Percentiles rank a stretch among this genome's conserved stretches.
Evolutionary conservation across 2,888 invertebrate genomes (phyloP).

Genomic region (Hymenopus coronatus): DNA sequence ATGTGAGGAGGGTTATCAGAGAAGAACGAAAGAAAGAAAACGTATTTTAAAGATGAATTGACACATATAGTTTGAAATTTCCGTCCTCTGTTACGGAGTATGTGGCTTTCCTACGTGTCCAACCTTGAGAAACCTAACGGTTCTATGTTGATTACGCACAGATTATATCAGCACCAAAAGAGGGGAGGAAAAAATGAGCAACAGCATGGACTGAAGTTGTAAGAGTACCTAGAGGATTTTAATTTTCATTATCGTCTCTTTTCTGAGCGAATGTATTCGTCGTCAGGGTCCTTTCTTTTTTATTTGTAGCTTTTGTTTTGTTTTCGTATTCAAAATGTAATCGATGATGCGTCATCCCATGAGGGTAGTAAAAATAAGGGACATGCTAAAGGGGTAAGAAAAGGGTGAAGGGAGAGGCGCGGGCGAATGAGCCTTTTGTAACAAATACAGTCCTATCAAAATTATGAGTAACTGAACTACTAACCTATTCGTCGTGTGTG

Average conservation of each 20-base stretch:
- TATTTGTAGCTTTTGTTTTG: slow-evolving; percentile 3
- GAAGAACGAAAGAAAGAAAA: too few species aligned
- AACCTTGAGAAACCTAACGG: too few species aligned
- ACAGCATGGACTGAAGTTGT: background rate
- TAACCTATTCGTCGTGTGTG: background rate
- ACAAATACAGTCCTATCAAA: background rate
- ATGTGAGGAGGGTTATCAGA: too few species aligned
- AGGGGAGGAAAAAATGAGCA: background rate
- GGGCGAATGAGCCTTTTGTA: background rate
- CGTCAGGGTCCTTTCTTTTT: background rate
- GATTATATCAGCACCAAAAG: background rate
- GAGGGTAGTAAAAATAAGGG: slow-evolving; percentile 30
- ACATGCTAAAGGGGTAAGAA: slow-evolving; percentile 18
- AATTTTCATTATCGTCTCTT: slow-evolving; percentile 32
- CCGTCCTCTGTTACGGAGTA: too few species aligned
- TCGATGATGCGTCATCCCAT: slow-evolving; percentile 33
- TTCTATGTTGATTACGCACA: background rate
- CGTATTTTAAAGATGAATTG: too few species aligned
- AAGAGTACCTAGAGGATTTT: slow-evolving; percentile 25
- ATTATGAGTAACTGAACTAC: background rate
- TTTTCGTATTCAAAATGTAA: slow-evolving; percentile 26
- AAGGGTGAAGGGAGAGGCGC: background rate
- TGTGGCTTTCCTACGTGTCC: too few species aligned
- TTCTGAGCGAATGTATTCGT: slow-evolving; percentile 24
- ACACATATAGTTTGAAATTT: too few species aligned